Conservation (phyloP, 2,797 vertebrate genomes). For the Enteromius treurensis region DNA sequence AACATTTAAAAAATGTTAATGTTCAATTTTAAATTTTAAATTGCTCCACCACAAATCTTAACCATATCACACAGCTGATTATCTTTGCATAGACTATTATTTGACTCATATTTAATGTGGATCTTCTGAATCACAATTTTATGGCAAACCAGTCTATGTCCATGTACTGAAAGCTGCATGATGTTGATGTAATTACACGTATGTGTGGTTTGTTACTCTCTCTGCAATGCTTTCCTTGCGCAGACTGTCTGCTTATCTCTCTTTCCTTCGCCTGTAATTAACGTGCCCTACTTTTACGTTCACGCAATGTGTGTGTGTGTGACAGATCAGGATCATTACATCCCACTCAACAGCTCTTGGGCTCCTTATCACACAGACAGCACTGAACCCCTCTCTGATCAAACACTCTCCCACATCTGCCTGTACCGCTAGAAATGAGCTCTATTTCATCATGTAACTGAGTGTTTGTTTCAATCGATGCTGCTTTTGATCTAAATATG, state of each 20-base stretch:
- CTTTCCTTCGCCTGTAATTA: constrained; percentile 48
- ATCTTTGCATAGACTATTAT: background rate
- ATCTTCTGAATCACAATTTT: background rate
- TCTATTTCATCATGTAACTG: constrained; percentile 32
- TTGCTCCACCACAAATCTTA: background rate
- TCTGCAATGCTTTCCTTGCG: constrained; percentile 60
- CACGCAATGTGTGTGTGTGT: constrained; percentile 5
- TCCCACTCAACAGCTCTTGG: constrained; percentile 34
- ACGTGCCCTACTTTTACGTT: constrained; percentile 42
- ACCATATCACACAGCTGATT: background rate
- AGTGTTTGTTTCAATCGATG: constrained; percentile 26
- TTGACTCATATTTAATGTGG: constrained; percentile 1
- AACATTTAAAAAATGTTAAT: no score
- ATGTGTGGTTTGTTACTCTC: constrained; percentile 52
- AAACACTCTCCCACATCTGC: constrained; percentile 24
- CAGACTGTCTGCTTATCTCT: constrained; percentile 53
- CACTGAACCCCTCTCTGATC: constrained; percentile 29
- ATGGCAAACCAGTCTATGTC: constrained; percentile 7
- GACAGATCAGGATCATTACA: constrained; percentile 39
- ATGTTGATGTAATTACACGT: constrained; percentile 8
- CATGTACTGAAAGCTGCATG: background rate
- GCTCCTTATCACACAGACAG: constrained; percentile 28
- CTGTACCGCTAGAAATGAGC: constrained; percentile 32
- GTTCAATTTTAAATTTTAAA: no score
- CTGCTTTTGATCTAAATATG: constrained; percentile 42